Evolutionary conservation across 1,140 invertebrate genomes (phyloP).

Genomic region (Conopomorpha cramerella): DNA sequence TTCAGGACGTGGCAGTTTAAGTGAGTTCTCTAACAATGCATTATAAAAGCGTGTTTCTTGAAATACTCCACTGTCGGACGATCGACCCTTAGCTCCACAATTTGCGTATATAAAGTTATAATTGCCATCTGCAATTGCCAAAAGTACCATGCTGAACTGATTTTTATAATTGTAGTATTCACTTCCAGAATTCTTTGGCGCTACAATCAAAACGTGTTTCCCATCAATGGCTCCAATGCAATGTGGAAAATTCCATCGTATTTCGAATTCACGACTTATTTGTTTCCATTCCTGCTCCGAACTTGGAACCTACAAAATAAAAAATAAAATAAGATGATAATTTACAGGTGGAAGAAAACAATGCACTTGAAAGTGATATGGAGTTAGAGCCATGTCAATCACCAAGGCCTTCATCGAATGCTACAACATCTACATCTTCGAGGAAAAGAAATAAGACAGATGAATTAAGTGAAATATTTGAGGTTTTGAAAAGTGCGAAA

Average conservation of each 20-base stretch:
- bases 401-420: no score
- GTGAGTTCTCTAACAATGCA: background rate
- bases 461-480: background rate
- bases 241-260: constrained; percentile 21
- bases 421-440: background rate
- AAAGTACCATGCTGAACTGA: constrained; percentile 40
- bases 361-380: background rate
- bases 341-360: background rate
- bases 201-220: constrained; percentile 38
- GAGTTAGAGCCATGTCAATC: background rate
- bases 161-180: constrained; percentile 50
- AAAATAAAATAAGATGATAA: background rate
- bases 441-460: background rate
- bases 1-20: constrained; percentile 3
- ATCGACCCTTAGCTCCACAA: constrained; percentile 24
- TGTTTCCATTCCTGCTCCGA: constrained; percentile 1
- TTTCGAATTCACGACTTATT: background rate
- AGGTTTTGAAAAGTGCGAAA: background rate
- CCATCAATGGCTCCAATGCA: constrained; percentile 43
- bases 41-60: background rate
- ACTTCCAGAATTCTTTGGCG: constrained; percentile 24
- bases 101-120: constrained; percentile 35
- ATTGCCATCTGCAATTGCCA: constrained; percentile 38
- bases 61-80: constrained; percentile 15
- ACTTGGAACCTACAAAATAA: background rate